Evolutionary conservation across 2,113 vertebrate species (phyloP).

Genomic region (Syrrhaptes paradoxus): DNA sequence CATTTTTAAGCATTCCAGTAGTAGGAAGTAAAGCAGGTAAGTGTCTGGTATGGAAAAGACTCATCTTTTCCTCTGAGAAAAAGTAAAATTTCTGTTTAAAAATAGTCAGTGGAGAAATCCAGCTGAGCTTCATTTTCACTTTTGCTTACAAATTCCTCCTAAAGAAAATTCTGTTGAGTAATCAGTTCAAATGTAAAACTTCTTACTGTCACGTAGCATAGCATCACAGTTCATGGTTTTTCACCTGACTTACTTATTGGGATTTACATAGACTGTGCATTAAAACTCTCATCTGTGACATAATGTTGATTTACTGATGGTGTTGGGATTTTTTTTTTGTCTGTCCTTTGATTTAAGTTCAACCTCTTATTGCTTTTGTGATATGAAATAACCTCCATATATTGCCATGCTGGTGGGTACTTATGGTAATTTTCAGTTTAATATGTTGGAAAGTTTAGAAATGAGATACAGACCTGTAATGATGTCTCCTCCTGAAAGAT

Average conservation of each 20-base stretch:
- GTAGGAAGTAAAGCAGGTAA: background rate
- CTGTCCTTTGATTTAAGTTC: background rate
- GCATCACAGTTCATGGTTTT: background rate
- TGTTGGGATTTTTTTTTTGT: background rate
- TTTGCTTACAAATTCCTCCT: slow-evolving; percentile 17
- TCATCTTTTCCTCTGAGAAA: background rate
- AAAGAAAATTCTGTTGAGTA: slow-evolving; percentile 25
- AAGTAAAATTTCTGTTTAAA: background rate
- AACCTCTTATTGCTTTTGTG: background rate
- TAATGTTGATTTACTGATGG: background rate
- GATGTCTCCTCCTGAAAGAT: background rate
- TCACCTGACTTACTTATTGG: background rate
- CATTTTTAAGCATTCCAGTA: background rate
- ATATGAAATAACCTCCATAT: background rate
- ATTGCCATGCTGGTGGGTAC: background rate
- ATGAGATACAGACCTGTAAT: background rate
- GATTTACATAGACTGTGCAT: background rate
- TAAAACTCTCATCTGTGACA: background rate
- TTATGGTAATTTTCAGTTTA: background rate
- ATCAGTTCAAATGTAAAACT: background rate
- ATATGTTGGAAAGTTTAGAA: background rate
- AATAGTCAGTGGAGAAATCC: background rate
- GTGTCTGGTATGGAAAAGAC: background rate
- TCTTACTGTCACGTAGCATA: background rate
- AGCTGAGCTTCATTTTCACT: background rate